Percentiles rank a stretch among this genome's conserved stretches.
Conservation (phyloP, 2,113 vertebrate genomes). For the Lepus europaeus region DNA sequence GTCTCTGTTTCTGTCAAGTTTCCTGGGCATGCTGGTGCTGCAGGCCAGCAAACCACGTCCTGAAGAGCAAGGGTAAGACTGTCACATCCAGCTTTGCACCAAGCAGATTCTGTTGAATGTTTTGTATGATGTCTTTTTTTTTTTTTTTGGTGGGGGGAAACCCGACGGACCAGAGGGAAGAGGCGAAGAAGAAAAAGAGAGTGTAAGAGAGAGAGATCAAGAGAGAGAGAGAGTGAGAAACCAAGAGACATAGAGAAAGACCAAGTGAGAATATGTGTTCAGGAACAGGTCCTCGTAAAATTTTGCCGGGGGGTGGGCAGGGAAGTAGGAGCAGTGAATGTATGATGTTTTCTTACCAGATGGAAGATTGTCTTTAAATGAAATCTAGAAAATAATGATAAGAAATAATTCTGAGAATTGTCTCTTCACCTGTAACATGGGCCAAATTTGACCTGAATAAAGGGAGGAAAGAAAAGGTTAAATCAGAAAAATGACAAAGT, state of each 20-base stretch:
- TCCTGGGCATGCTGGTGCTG: not conserved
- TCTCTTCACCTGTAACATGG: constrained; percentile 16
- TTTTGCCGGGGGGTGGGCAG: no score
- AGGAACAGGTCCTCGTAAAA: no score
- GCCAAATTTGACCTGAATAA: constrained; percentile 50
- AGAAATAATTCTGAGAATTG: constrained; percentile 26
- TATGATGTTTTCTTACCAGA: constrained; percentile 13
- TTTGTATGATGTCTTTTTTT: not conserved
- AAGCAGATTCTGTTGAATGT: not conserved
- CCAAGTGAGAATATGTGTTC: no score
- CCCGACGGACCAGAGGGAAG: no score
- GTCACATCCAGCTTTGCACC: not conserved
- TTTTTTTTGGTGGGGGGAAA: no score
- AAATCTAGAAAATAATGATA: not conserved
- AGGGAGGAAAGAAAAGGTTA: constrained; percentile 35
- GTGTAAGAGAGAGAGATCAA: no score
- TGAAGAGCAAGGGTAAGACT: not conserved
- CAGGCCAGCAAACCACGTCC: not conserved
- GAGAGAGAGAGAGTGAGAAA: no score
- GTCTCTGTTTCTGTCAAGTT: not conserved
- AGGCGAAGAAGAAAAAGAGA: no score
- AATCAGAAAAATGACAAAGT: constrained; percentile 12
- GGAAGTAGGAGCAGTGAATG: not conserved
- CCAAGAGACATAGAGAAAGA: no score
- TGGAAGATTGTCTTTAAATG: not conserved